Evolutionary conservation across 2,797 vertebrate species (phyloP), one percentile per base, ranked within the genome.

Genomic region (Chloroceryle amazona): DNA sequence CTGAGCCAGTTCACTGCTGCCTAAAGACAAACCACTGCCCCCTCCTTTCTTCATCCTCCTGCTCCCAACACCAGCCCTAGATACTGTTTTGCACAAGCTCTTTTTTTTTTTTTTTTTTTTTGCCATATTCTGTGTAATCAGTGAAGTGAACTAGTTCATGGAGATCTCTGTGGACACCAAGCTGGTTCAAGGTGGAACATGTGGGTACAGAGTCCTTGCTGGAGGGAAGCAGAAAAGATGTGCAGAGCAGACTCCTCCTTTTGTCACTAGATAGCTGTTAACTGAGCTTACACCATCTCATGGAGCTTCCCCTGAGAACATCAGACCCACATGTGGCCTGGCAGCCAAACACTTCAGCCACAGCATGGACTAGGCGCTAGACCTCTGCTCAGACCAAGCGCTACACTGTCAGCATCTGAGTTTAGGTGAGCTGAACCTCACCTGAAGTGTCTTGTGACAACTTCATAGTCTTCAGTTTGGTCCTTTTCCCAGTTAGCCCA

Each of bases 311-410:
- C 52, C 39, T 35, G 16, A 21, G 60, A 20, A 13, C 28, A 5
- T 11, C 67, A 83, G 41, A 12, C 18, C 9, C 6, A n/a, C 1
- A 0, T 11, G 25, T 33, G 31, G 17, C 31, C 79, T 65, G 41
- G 17, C 13, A 66, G 60, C 28, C 85, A 81, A 60, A 42, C 16
- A 16, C 49, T 63, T 65, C n/a, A 79, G n/a, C 26, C 71, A 14
- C 42, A 71, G 28, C 51, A 57, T 9, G 73, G 72, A 4, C 28
- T 28, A 29, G 13, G n/a, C 0, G 0, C 19, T 44, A 44, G 41
- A 39, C 6, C 3, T 10, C 23, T 47, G 55, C 68, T 63, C 4
- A 1, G 28, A 9, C 61, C 46, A 70, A 86, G 42, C 37, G 28
- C 72, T 66, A 33, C 37, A 6, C 13, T 35, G 60, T 10, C 73